Conservation (phyloP, 2,888 invertebrate species). For the Pardosa pseudoannulata region DNA sequence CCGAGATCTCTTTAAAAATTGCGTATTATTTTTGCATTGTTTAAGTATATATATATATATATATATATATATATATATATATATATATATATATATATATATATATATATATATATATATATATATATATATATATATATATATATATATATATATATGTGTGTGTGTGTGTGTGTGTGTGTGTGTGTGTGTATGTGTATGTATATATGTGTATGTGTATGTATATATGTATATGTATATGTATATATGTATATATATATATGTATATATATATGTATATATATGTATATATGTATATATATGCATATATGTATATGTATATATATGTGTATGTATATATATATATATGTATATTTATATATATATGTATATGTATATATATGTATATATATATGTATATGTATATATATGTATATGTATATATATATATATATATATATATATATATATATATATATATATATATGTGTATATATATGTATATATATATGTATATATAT, state of each 20-base stretch:
- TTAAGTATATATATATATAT: too few species aligned
- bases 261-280: slow-evolving; percentile 1
- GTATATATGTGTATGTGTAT: neutral
- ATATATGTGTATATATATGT: too few species aligned
- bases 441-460: too few species aligned
- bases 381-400: slow-evolving; percentile 21
- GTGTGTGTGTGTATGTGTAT: neutral
- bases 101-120: too few species aligned
- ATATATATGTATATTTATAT: slow-evolving; percentile 26
- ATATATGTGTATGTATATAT: slow-evolving; percentile 19
- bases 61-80: too few species aligned
- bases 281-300: slow-evolving; percentile 5
- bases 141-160: neutral
- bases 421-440: neutral
- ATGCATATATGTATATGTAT: slow-evolving; percentile 10
- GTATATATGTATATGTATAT: neutral
- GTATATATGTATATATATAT: slow-evolving; percentile 1
- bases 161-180: neutral
- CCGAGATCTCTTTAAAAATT: too few species aligned
- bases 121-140: too few species aligned
- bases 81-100: too few species aligned
- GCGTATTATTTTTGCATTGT: too few species aligned
- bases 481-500: too few species aligned
- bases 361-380: slow-evolving; percentile 23
- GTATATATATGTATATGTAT: slow-evolving; percentile 18